These are phyloP conservation scores for Tokudaia muenninki DNA, from an alignment of 2,797 vertebrate species.

Conservation along the genomic window DNA sequence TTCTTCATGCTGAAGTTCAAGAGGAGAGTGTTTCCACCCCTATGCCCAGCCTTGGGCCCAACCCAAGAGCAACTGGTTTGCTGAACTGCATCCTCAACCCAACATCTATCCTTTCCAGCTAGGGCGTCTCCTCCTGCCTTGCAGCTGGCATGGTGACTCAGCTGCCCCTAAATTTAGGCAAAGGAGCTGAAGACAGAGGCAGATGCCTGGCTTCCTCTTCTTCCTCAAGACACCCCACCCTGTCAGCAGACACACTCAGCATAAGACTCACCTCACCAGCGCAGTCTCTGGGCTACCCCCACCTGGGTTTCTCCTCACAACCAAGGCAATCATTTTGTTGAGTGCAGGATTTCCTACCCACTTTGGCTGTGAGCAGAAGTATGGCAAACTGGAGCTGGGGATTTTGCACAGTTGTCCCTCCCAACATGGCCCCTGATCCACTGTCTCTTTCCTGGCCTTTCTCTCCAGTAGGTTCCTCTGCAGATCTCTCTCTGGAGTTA, in stretches of 20 bases:
- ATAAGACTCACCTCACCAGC: neutral
- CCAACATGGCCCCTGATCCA: neutral
- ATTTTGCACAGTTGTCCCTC: neutral
- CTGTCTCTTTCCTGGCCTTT: neutral
- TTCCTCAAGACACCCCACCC: neutral
- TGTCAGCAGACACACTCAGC: neutral
- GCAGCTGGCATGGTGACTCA: constrained; percentile 78
- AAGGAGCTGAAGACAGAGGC: constrained; percentile 23
- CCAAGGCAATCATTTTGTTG: neutral
- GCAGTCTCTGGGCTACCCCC: neutral
- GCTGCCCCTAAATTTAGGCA: constrained; percentile 75
- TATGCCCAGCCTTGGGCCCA: neutral
- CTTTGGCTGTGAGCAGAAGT: neutral
- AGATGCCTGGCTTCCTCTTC: constrained; percentile 35
- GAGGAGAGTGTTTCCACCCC: neutral
- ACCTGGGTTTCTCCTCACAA: neutral
- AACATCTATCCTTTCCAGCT: constrained; percentile 7
- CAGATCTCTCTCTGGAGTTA: neutral
- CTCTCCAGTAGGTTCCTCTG: neutral
- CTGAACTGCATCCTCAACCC: constrained; percentile 43
- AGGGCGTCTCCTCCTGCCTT: constrained; percentile 39
- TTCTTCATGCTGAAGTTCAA: neutral
- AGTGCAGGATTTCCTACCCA: neutral
- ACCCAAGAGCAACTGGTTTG: neutral
- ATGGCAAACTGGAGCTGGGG: neutral